Evolutionary conservation across 2,888 invertebrate genomes (phyloP).

Genomic region (Machimus rusticus): DNA sequence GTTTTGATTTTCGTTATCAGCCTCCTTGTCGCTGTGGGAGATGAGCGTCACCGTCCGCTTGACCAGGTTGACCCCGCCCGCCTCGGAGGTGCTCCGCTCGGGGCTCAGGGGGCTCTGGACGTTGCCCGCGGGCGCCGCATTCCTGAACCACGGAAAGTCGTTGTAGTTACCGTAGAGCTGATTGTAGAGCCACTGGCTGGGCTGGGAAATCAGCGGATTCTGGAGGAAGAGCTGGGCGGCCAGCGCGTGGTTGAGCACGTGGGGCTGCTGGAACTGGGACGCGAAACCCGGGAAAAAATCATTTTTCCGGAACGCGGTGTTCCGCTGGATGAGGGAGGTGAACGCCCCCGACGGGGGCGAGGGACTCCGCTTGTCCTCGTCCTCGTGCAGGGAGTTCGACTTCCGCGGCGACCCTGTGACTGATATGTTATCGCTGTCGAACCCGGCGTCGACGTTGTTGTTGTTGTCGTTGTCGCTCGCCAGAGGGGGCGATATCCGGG

Average conservation of each 20-base stretch:
- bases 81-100: conserved; percentile 26
- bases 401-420: conserved; percentile 64
- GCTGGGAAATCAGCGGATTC: conserved; percentile 76
- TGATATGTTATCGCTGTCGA: conserved; percentile 62
- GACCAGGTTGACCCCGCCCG: conserved; percentile 57
- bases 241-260: conserved; percentile 67
- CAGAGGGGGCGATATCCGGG: conserved; percentile 60
- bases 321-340: conserved; percentile 61
- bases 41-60: conserved; percentile 59
- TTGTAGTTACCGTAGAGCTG: conserved; percentile 75
- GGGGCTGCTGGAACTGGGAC: conserved; percentile 60
- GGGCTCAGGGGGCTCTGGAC: conserved; percentile 49
- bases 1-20: conserved; percentile 57
- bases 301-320: conserved; percentile 58
- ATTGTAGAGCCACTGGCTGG: conserved; percentile 80
- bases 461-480: conserved; percentile 59
- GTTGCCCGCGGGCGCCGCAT: conserved; percentile 55
- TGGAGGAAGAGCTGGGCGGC: conserved; percentile 79
- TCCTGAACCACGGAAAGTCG: conserved; percentile 73
- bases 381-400: conserved; percentile 64
- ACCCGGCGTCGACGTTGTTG: conserved; percentile 61
- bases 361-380: conserved; percentile 58
- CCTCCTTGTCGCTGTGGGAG: conserved; percentile 57
- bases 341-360: conserved; percentile 62
- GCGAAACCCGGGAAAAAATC: conserved; percentile 63